A percentile compares a stretch with the other conserved stretches of the same genome.
Evolutionary conservation across 2,888 invertebrate genomes (phyloP).

Genomic region (Leucoma salicis): DNA sequence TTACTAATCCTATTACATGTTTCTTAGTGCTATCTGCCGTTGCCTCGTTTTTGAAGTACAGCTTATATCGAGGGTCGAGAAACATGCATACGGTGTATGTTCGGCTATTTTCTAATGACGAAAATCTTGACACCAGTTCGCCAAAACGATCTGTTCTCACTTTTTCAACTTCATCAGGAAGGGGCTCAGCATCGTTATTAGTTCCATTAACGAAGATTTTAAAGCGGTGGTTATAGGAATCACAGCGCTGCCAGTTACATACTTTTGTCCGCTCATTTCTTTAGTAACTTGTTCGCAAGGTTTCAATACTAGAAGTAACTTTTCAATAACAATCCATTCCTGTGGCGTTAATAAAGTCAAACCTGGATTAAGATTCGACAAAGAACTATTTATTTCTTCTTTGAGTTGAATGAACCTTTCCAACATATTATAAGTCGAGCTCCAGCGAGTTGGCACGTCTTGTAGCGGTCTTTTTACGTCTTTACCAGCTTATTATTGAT

Average conservation of each 20-base stretch:
- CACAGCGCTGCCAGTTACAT: constrained; percentile 2
- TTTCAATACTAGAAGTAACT: neutral
- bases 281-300: constrained; percentile 5
- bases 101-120: constrained; percentile 5
- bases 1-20: constrained; percentile 7
- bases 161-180: constrained; percentile 6
- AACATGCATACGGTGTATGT: constrained; percentile 2
- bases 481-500: constrained; percentile 14
- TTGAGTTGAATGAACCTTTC: constrained; percentile 7
- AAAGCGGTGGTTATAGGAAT: constrained; percentile 1
- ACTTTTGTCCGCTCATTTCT: constrained; percentile 10
- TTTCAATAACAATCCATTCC: constrained; percentile 9
- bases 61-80: constrained; percentile 13
- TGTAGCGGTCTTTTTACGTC: constrained; percentile 21
- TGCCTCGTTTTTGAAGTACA: constrained; percentile 9
- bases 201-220: constrained; percentile 5
- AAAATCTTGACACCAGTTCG: constrained; percentile 5
- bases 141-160: constrained; percentile 3
- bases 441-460: constrained; percentile 25
- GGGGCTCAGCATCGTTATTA: neutral
- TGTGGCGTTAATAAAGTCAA: constrained; percentile 1
- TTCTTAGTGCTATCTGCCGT: constrained; percentile 8
- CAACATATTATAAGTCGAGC: constrained; percentile 26
- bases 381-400: constrained; percentile 4
- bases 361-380: neutral